A percentile compares a stretch with the other conserved stretches of the same genome.
phyloP scores from a whole-genome alignment of 1,140 invertebrate genomes.

The Doryteuthis pealeii region DNA sequence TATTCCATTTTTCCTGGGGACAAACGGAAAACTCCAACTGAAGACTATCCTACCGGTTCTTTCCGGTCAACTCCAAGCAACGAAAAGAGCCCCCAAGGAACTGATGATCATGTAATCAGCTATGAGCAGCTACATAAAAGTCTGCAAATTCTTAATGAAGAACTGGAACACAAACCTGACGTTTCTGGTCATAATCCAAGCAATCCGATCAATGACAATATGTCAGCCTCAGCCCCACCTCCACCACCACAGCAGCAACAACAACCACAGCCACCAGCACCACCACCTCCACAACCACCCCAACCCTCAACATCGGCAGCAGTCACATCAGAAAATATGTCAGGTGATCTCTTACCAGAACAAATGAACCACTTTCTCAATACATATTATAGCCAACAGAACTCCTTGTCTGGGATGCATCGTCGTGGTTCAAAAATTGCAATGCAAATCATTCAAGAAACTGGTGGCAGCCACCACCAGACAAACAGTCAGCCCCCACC shows the following conservation, averaged over 20 bases:
- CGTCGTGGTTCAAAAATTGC: conserved; percentile 6
- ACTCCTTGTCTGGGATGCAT: neutral
- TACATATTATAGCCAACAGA: conserved; percentile 5
- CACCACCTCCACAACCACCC: neutral
- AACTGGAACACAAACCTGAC: neutral
- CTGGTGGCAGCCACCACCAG: neutral
- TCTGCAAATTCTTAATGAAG: conserved; percentile 23
- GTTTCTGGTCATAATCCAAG: neutral
- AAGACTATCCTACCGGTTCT: conserved; percentile 10
- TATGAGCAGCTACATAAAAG: conserved; percentile 29
- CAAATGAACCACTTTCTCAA: neutral
- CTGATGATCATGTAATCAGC: neutral
- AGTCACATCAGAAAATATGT: neutral
- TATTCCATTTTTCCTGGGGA: conserved; percentile 8
- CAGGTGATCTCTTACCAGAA: conserved; percentile 1
- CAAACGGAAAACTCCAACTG: neutral
- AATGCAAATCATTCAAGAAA: neutral
- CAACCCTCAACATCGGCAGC: conserved; percentile 7
- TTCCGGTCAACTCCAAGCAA: conserved; percentile 15
- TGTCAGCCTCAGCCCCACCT: neutral
- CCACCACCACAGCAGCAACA: conserved; percentile 3
- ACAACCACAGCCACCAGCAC: neutral
- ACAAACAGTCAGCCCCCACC: neutral
- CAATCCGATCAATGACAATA: neutral
- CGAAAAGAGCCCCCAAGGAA: conserved; percentile 8